These are phyloP conservation scores for Dryococelus australis DNA, from an alignment of 2,888 invertebrate species.

Conservation along the genomic window DNA sequence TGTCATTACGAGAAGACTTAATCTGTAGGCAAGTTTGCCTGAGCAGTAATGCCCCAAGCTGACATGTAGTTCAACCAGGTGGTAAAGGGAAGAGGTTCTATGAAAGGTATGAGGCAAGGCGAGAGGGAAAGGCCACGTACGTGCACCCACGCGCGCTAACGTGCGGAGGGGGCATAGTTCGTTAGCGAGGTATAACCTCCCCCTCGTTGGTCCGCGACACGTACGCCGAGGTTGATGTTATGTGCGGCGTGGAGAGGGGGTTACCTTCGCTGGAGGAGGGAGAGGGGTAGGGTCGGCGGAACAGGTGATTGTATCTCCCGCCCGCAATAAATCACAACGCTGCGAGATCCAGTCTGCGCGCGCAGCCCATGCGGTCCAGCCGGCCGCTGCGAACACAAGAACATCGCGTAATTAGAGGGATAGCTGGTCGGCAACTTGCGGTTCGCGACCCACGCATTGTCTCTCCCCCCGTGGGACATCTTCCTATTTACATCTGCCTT, in stretches of 20 bases:
- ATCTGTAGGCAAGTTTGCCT: too few species aligned
- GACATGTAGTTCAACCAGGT: not conserved
- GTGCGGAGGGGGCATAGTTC: not conserved
- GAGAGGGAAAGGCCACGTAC: not conserved
- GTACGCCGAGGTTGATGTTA: not conserved
- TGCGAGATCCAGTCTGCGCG: not conserved
- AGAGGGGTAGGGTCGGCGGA: not conserved
- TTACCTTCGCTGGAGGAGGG: not conserved
- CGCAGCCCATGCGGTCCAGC: not conserved
- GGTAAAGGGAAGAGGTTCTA: not conserved
- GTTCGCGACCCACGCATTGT: not conserved
- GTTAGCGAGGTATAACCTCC: slow-evolving; percentile 16
- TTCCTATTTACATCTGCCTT: too few species aligned
- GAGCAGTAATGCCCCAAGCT: not conserved
- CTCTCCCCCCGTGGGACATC: not conserved
- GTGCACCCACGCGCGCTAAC: not conserved
- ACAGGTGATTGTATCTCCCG: slow-evolving; percentile 9
- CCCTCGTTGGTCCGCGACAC: not conserved
- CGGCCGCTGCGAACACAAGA: not conserved
- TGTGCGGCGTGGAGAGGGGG: not conserved
- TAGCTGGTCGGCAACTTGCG: not conserved
- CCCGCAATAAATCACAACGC: not conserved
- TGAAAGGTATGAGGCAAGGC: not conserved
- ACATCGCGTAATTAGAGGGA: not conserved
- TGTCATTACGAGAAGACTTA: too few species aligned